phyloP scores from a whole-genome alignment of 1,140 invertebrate genomes.

The Zaprionus taronus region DNA sequence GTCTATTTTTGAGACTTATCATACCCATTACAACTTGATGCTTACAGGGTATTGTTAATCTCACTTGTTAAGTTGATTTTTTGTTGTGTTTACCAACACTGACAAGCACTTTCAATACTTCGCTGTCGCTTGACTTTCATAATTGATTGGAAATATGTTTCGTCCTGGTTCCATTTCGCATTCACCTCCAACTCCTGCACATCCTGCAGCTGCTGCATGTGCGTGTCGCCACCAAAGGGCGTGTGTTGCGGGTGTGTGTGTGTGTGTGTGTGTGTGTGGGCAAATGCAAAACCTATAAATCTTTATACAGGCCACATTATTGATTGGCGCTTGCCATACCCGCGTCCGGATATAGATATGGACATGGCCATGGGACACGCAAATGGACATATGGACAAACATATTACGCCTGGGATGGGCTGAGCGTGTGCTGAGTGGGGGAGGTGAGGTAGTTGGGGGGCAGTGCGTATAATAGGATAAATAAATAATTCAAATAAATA shows the following conservation, averaged over 20 bases:
- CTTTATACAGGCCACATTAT: slow-evolving; percentile 81
- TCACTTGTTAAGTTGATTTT: neutral
- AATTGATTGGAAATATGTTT: slow-evolving; percentile 18
- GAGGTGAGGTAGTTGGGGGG: neutral
- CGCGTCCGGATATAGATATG: slow-evolving; percentile 6
- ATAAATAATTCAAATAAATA: slow-evolving; percentile 82
- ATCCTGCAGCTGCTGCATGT: slow-evolving; percentile 23
- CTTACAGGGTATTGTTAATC: neutral
- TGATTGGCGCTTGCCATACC: slow-evolving; percentile 67
- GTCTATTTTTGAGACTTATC: neutral
- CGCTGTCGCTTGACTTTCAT: slow-evolving; percentile 13
- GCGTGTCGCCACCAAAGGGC: slow-evolving; percentile 4
- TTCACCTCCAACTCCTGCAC: neutral
- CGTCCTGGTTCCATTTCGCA: neutral
- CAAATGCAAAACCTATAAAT: slow-evolving; percentile 81
- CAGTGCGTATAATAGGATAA: slow-evolving; percentile 69
- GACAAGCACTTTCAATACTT: neutral
- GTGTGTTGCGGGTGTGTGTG: slow-evolving; percentile 18
- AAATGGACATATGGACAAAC: slow-evolving; percentile 73
- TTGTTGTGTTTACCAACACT: slow-evolving; percentile 1
- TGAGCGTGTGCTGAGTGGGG: neutral
- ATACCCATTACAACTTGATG: too few species aligned
- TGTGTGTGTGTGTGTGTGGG: slow-evolving; percentile 25
- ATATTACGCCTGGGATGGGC: slow-evolving; percentile 40
- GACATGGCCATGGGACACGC: slow-evolving; percentile 53